Percentiles rank a stretch among this genome's conserved stretches.
phyloP scores from a whole-genome alignment of 2,797 vertebrate species.

The Avahi laniger region DNA sequence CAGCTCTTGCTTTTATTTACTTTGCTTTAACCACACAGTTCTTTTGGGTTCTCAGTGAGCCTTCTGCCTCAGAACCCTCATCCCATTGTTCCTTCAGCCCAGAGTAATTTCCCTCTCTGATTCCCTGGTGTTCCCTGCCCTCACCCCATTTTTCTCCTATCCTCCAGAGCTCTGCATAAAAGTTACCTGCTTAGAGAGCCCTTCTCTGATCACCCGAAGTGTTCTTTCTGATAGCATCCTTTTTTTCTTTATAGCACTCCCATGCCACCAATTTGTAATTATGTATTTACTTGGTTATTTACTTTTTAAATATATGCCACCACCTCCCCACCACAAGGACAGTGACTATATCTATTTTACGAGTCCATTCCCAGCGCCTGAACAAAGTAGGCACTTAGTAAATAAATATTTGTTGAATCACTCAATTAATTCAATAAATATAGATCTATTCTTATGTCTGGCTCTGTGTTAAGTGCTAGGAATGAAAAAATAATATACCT shows the following conservation, averaged over 20 bases:
- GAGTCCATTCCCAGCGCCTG: neutral
- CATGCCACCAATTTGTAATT: neutral
- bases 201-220: neutral
- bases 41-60: neutral
- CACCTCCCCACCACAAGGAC: neutral
- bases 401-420: conserved; percentile 53
- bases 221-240: neutral
- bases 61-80: neutral
- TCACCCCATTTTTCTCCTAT: neutral
- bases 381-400: conserved; percentile 38
- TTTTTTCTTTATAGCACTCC: neutral
- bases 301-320: conserved; percentile 21
- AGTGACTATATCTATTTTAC: conserved; percentile 17
- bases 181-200: neutral
- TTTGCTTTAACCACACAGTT: neutral
- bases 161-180: neutral
- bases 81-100: neutral
- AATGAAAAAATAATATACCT: conserved; percentile 3
- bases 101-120: neutral
- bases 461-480: conserved; percentile 24
- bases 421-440: conserved; percentile 25
- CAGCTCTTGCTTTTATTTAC: neutral
- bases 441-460: neutral
- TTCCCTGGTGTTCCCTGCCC: neutral
- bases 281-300: neutral